Conservation (phyloP, 2,888 invertebrate species). For the Scaptomyza parva region DNA sequence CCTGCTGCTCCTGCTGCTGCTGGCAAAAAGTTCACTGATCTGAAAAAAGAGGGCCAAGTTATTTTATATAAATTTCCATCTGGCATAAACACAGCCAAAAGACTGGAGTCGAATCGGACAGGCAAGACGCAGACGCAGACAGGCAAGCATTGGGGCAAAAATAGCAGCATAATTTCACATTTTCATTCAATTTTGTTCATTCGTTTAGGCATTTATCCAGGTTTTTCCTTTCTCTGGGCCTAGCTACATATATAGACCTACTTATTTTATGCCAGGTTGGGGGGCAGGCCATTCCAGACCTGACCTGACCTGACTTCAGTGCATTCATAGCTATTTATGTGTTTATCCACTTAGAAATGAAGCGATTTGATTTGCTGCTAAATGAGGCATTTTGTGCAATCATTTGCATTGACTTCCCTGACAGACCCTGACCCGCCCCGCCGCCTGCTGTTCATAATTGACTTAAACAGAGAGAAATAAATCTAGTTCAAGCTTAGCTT, state of each 20-base stretch:
- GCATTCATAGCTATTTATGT: constrained; percentile 63
- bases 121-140: neutral
- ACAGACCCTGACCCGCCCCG: too few relatives aligned
- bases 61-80: constrained; percentile 69
- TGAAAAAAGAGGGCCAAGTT: constrained; percentile 76
- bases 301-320: too few relatives aligned
- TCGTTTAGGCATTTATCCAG: constrained; percentile 63
- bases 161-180: constrained; percentile 76
- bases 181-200: constrained; percentile 79
- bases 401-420: constrained; percentile 72
- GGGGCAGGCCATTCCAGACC: too few relatives aligned
- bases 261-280: constrained; percentile 3
- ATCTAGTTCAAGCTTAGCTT: constrained; percentile 1
- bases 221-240: constrained; percentile 4
- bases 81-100: constrained; percentile 34
- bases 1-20: constrained; percentile 7
- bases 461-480: constrained; percentile 19
- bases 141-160: constrained; percentile 18
- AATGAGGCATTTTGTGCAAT: constrained; percentile 78
- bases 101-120: neutral
- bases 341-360: constrained; percentile 78
- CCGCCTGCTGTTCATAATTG: constrained; percentile 4
- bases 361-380: constrained; percentile 77
- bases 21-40: constrained; percentile 72
- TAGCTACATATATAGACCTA: too few relatives aligned